Evolutionary conservation across 2,888 invertebrate genomes (phyloP), one percentile per base, ranked within the genome.

Genomic region (Drosophila infuscata): DNA sequence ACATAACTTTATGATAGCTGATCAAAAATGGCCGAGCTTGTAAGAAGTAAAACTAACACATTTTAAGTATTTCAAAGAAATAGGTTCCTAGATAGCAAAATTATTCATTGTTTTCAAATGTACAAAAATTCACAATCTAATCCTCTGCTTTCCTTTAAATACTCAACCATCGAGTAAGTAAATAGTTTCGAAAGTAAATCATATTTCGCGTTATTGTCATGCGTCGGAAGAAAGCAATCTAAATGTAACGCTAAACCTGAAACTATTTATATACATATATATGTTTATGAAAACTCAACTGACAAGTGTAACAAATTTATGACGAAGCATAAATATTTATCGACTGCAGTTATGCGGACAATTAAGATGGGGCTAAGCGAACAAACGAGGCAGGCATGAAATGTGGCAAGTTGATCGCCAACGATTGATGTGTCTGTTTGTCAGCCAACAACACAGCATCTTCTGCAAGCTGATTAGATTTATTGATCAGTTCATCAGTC

Each of bases 321-420:
- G 61, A 36, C 38, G 57, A 56, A n/a, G 56, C 63, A 48, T 56
- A 56, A 87, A 89, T 87, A 87, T 84, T 79, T 81, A 87, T 81
- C 74, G 60, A 60, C 43, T 65, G n/a, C 32, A 71, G 75, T 69
- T 70, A 81, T 52, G 81, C 59, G n/a, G 61, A 41, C 54, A 81
- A 76, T 79, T 76, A 60, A 76, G 65, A 48, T 15, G 43, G 48
- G 56, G 67, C 51, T 65, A 41, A 60, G 41, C 48, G 25, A 48
- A 63, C 64, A 30, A 51, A 36, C 0, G 12, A n/a, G 52, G 9
- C 38, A 30, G 36, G 38, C 71, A 63, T 79, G 53, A 66, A 72
- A 72, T 75, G 63, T 33, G 9, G 35, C 32, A 11, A 9, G 25
- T 29, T 15, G 73, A 59, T 59, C 48, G 33, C 25, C 41, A 29